Conservation (phyloP, 2,797 vertebrate species). For the Notolepis coatsorum region DNA sequence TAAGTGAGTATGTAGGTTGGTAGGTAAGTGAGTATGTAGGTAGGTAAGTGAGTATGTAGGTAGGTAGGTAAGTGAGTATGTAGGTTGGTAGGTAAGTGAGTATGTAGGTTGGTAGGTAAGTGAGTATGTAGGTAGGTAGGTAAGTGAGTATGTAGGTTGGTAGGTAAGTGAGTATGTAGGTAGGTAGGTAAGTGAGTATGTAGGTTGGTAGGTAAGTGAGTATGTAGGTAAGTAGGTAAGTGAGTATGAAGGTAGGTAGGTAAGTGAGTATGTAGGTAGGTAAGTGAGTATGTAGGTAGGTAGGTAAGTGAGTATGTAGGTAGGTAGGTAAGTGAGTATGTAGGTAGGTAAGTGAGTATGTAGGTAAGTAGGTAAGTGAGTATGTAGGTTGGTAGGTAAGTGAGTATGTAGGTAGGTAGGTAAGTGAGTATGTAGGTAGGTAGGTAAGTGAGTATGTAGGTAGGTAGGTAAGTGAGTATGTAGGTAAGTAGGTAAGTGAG, state of each 20-base stretch:
- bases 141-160: no score
- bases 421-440: no score
- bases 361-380: constrained; percentile 18
- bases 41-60: no score
- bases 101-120: not conserved
- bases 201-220: constrained; percentile 17
- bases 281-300: no score
- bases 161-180: constrained; percentile 27
- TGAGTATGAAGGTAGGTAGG: not conserved
- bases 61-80: constrained; percentile 23
- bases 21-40: constrained; percentile 27
- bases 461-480: constrained; percentile 31
- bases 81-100: constrained; percentile 24
- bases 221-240: constrained; percentile 24
- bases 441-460: constrained; percentile 27
- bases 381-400: constrained; percentile 24
- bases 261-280: constrained; percentile 32
- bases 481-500: no score
- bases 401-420: constrained; percentile 31
- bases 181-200: no score
- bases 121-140: constrained; percentile 32
- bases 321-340: constrained; percentile 31
- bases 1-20: no score
- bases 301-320: constrained; percentile 27
- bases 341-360: constrained; percentile 24